These are phyloP conservation scores for Theocolax elegans DNA, from an alignment of 1,140 invertebrate genomes.

Conservation along the genomic window DNA sequence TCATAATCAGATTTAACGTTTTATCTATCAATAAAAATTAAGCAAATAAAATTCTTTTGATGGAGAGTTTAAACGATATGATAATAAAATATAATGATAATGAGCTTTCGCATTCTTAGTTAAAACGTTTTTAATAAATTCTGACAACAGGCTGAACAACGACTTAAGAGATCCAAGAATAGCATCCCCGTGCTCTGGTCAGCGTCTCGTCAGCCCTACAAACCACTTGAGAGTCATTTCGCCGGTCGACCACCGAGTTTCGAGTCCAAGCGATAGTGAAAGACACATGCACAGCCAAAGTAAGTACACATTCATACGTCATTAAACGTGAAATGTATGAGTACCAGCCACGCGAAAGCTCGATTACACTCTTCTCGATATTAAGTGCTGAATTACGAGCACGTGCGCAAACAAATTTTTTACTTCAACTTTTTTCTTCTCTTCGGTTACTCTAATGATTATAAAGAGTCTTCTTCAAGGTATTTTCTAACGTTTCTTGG, in stretches of 20 bases:
- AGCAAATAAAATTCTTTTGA: no score
- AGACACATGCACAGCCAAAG: conserved; percentile 55
- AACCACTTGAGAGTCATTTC: conserved; percentile 54
- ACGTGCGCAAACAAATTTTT: neutral
- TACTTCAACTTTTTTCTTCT: no score
- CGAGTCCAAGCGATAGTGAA: conserved; percentile 60
- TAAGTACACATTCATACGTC: conserved; percentile 44
- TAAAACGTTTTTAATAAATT: no score
- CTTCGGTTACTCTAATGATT: no score
- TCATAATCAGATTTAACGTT: no score
- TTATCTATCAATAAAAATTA: no score
- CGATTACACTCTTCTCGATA: neutral
- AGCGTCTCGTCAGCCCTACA: conserved; percentile 54
- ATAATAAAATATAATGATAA: no score
- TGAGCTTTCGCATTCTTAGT: no score
- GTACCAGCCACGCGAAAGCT: neutral
- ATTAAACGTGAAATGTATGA: no score
- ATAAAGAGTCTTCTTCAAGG: no score
- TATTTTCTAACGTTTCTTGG: no score
- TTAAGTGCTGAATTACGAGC: neutral
- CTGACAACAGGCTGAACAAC: conserved; percentile 38
- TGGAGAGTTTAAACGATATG: no score
- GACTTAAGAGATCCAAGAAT: conserved; percentile 47
- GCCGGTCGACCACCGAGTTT: conserved; percentile 56
- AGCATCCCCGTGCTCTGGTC: conserved; percentile 50